phyloP scores from a whole-genome alignment of 2,888 invertebrate species.

The Pecten maximus region DNA sequence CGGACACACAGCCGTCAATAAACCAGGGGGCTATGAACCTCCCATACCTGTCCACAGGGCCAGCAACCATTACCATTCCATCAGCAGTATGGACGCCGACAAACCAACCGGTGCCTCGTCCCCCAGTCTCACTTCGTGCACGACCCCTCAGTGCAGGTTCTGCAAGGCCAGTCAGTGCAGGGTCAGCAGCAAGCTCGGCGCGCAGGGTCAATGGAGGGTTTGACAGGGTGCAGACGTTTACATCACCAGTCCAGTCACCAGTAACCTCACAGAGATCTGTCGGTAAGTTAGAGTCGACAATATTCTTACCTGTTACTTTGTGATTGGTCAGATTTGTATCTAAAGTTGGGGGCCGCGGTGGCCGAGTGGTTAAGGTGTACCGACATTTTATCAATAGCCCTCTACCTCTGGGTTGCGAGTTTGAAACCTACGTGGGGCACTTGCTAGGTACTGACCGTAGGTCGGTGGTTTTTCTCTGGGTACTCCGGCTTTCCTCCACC shows the following conservation, averaged over 20 bases:
- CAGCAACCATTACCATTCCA: slow-evolving; percentile 61
- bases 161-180: slow-evolving; percentile 51
- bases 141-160: slow-evolving; percentile 80
- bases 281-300: not conserved
- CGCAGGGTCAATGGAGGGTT: slow-evolving; percentile 45
- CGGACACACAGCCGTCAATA: slow-evolving; percentile 45
- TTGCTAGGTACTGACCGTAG: too few species aligned
- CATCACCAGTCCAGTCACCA: not conserved
- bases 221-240: slow-evolving; percentile 46
- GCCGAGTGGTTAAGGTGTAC: too few species aligned
- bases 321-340: not conserved
- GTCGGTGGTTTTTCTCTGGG: too few species aligned
- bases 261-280: slow-evolving; percentile 3
- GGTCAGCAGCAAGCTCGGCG: slow-evolving; percentile 71
- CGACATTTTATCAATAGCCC: too few species aligned
- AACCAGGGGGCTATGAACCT: slow-evolving; percentile 46
- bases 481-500: too few species aligned
- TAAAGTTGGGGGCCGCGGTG: too few species aligned
- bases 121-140: slow-evolving; percentile 75
- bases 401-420: too few species aligned
- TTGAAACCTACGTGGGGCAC: too few species aligned
- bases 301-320: too few species aligned
- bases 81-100: slow-evolving; percentile 65
- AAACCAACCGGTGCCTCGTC: slow-evolving; percentile 67
- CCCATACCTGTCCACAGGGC: slow-evolving; percentile 66